These are phyloP conservation scores for Seira musarum DNA, from an alignment of 2,888 invertebrate genomes.

Conservation along the genomic window DNA sequence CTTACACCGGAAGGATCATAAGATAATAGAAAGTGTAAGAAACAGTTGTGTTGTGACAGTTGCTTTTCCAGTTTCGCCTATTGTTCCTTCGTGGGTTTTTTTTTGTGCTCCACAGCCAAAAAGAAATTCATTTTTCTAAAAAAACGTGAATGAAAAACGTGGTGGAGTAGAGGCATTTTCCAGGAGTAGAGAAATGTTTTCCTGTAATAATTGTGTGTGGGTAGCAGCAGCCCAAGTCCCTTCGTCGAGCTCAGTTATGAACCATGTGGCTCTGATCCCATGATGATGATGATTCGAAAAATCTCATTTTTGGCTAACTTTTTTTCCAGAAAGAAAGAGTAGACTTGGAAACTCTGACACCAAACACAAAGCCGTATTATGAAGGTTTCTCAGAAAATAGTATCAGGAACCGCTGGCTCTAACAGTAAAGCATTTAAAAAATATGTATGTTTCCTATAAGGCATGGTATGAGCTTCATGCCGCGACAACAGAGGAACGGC, in stretches of 20 bases:
- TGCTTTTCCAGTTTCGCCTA: too few relatives aligned
- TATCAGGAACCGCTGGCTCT: too few relatives aligned
- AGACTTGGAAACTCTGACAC: too few relatives aligned
- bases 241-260: conserved; percentile 37
- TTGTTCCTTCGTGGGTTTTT: not conserved
- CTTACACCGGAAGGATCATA: not conserved
- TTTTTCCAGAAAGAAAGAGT: conserved; percentile 6
- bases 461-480: not conserved
- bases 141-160: not conserved
- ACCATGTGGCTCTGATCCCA: conserved; percentile 67
- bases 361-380: too few relatives aligned
- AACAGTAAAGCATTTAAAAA: too few relatives aligned
- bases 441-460: too few relatives aligned
- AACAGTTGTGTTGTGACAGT: not conserved
- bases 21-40: conserved; percentile 1
- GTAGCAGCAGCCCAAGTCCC: conserved; percentile 33
- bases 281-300: conserved; percentile 27
- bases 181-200: not conserved
- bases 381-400: too few relatives aligned
- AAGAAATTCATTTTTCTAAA: not conserved
- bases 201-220: conserved; percentile 43
- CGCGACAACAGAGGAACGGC: conserved; percentile 35
- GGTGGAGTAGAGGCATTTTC: not conserved
- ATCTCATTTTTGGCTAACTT: conserved; percentile 45
- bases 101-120: not conserved